phyloP scores from a whole-genome alignment of 2,113 vertebrate genomes.

The Galemys pyrenaicus region DNA sequence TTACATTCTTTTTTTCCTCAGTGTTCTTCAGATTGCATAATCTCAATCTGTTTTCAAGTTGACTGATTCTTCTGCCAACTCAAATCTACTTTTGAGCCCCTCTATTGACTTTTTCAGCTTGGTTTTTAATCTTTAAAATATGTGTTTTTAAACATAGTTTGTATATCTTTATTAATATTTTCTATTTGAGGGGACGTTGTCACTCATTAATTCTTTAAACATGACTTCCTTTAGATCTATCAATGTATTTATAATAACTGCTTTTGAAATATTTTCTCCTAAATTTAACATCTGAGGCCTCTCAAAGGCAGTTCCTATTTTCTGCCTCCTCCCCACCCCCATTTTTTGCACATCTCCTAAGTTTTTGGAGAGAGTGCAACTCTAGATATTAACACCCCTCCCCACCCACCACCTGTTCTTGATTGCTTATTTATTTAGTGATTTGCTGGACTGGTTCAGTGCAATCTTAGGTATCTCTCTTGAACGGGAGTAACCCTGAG shows the following conservation, averaged over 20 bases:
- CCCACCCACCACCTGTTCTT: neutral
- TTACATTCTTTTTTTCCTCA: neutral
- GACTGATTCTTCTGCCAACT: neutral
- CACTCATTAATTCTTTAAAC: slow-evolving; percentile 36
- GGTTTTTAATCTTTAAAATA: neutral
- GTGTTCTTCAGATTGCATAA: neutral
- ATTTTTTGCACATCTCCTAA: neutral
- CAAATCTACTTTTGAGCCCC: neutral
- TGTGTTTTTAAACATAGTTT: neutral
- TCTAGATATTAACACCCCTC: neutral
- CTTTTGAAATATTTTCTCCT: slow-evolving; percentile 19
- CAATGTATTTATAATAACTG: neutral
- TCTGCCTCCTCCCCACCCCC: neutral
- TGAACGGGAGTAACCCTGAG: neutral
- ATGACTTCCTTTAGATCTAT: slow-evolving; percentile 26
- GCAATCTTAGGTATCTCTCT: neutral
- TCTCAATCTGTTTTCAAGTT: neutral
- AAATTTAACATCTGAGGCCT: neutral
- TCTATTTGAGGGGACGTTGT: slow-evolving; percentile 15
- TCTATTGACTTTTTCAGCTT: neutral
- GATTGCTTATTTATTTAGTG: neutral
- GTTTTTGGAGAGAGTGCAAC: neutral
- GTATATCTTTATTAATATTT: neutral
- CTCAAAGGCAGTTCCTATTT: slow-evolving; percentile 36
- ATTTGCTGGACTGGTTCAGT: neutral